A percentile compares a stretch with the other conserved stretches of the same genome.
phyloP scores from a whole-genome alignment of 2,888 invertebrate species.

The Tribolium freemani region DNA sequence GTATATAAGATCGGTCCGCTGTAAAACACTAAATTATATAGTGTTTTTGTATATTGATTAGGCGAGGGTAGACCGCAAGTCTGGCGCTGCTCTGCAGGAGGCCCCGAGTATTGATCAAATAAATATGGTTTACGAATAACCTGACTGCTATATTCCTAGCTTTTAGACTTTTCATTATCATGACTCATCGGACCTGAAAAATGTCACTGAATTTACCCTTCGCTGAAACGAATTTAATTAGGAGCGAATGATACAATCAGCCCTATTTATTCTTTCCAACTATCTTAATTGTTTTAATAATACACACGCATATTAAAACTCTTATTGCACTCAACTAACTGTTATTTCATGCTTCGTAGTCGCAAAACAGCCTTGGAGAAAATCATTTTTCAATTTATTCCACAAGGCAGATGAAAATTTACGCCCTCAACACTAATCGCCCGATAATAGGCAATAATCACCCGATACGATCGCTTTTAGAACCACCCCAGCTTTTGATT shows the following conservation, averaged over 20 bases:
- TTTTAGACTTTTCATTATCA: conserved; percentile 52
- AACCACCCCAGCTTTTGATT: conserved; percentile 15
- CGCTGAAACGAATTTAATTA: neutral
- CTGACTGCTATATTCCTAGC: conserved; percentile 45
- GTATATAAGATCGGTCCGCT: conserved; percentile 58
- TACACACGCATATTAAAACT: neutral
- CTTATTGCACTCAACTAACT: neutral
- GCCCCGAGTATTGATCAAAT: conserved; percentile 68
- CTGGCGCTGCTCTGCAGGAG: conserved; percentile 66
- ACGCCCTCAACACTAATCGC: neutral
- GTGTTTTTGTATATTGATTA: conserved; percentile 68
- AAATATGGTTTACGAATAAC: conserved; percentile 63
- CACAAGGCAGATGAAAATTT: neutral
- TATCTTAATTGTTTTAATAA: neutral
- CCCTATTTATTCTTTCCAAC: neutral
- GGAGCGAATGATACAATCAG: neutral
- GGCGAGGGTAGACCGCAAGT: conserved; percentile 65
- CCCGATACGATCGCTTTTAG: neutral
- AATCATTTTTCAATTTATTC: neutral
- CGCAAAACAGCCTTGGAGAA: neutral
- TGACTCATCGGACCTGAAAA: conserved; percentile 46
- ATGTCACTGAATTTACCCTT: conserved; percentile 23
- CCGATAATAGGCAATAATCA: neutral
- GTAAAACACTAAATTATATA: conserved; percentile 65
- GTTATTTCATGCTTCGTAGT: neutral